phyloP scores from a whole-genome alignment of 1,140 invertebrate genomes.

The Hormaphis cornu region DNA sequence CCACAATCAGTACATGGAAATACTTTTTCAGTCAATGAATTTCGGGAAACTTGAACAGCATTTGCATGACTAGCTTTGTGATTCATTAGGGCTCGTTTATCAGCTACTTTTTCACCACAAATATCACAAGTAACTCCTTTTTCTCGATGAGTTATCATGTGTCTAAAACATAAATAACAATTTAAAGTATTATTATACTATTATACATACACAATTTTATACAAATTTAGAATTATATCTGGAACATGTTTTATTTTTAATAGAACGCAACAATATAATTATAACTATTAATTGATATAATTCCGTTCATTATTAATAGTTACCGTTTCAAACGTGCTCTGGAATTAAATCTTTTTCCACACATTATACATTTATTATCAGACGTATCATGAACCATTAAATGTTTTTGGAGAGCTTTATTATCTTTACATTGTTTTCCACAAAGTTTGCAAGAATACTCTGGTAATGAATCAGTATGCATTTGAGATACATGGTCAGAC shows the following conservation, averaged over 20 bases:
- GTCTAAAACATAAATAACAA: conserved; percentile 34
- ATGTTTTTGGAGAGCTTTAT: conserved; percentile 57
- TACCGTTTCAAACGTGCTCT: conserved; percentile 51
- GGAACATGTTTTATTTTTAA: neutral
- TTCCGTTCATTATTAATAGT: neutral
- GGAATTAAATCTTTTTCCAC: conserved; percentile 60
- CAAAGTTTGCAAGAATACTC: conserved; percentile 52
- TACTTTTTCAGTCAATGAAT: conserved; percentile 52
- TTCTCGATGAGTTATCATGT: conserved; percentile 37
- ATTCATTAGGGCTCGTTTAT: conserved; percentile 58
- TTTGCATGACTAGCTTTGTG: conserved; percentile 45
- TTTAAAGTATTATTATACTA: neutral
- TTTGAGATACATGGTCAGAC: conserved; percentile 49
- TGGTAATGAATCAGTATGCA: conserved; percentile 49
- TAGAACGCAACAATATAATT: neutral
- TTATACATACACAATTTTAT: neutral
- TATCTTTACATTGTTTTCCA: conserved; percentile 57
- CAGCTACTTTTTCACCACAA: conserved; percentile 60
- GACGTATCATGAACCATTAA: conserved; percentile 52
- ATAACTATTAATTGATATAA: neutral
- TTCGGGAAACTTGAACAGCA: conserved; percentile 48
- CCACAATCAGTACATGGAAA: conserved; percentile 77
- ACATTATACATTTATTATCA: conserved; percentile 53
- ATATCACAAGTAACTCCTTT: conserved; percentile 48
- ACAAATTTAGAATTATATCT: neutral